These are phyloP conservation scores for Lissonota sp. DNA, from an alignment of 2,888 invertebrate species.

Conservation along the genomic window DNA sequence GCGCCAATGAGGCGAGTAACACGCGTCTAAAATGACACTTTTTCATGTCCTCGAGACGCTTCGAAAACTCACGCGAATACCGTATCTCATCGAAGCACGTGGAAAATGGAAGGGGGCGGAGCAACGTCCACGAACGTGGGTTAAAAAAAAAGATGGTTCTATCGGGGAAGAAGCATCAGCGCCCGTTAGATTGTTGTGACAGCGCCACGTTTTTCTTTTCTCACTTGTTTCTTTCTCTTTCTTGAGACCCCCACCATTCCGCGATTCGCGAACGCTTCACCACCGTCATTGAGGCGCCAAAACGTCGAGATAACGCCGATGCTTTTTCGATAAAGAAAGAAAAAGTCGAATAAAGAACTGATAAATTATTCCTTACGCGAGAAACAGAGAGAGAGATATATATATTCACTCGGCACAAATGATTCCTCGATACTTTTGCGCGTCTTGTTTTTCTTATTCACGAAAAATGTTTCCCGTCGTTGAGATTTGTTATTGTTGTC, in stretches of 20 bases:
- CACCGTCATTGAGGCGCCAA: too few species aligned
- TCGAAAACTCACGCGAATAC: neutral
- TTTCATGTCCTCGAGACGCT: too few species aligned
- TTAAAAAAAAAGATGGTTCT: neutral
- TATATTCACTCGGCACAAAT: too few species aligned
- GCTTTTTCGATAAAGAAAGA: too few species aligned
- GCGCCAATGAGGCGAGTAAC: constrained; percentile 26
- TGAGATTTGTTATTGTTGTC: constrained; percentile 61
- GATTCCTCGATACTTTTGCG: too few species aligned
- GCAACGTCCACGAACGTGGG: neutral
- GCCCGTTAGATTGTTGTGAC: constrained; percentile 31
- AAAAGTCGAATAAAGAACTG: too few species aligned
- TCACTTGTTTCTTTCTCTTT: neutral
- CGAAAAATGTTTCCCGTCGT: constrained; percentile 13
- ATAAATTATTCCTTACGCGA: too few species aligned
- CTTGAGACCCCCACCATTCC: too few species aligned
- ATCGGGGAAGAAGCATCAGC: neutral
- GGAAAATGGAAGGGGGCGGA: neutral
- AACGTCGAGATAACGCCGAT: too few species aligned
- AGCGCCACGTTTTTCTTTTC: constrained; percentile 39
- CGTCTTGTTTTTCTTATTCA: constrained; percentile 42
- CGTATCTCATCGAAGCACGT: neutral
- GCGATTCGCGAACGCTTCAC: too few species aligned
- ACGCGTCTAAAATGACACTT: neutral
- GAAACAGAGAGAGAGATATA: neutral